Evolutionary conservation across 2,797 vertebrate species (phyloP).

Genomic region (Pantherophis alleghaniensis): DNA sequence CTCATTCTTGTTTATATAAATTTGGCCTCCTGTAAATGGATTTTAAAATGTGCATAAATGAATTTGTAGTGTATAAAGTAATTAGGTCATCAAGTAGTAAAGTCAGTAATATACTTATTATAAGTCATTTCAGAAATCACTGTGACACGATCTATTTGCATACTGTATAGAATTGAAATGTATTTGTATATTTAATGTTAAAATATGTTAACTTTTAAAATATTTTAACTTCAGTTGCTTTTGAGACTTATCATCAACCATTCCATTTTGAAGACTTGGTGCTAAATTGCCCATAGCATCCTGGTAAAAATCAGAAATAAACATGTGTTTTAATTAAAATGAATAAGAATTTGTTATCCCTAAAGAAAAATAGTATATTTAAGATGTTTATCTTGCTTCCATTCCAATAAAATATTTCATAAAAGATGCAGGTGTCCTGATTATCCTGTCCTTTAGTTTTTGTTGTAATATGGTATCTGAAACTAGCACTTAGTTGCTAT

Average conservation of each 20-base stretch:
- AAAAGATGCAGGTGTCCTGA: background rate
- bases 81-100: background rate
- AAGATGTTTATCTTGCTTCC: background rate
- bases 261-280: background rate
- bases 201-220: background rate
- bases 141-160: background rate
- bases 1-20: background rate
- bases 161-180: background rate
- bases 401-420: background rate
- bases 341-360: background rate
- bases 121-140: background rate
- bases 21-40: background rate
- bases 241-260: background rate
- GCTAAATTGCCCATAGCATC: background rate
- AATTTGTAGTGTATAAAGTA: background rate
- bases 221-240: background rate
- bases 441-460: background rate
- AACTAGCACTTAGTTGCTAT: background rate
- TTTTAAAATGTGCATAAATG: background rate
- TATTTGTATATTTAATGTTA: background rate
- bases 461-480: background rate
- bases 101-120: background rate
- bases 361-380: background rate
- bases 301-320: background rate
- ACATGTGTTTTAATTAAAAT: background rate